These are phyloP conservation scores for Parnassius glacialis DNA, from an alignment of 2,888 invertebrate species.

Conservation along the genomic window DNA sequence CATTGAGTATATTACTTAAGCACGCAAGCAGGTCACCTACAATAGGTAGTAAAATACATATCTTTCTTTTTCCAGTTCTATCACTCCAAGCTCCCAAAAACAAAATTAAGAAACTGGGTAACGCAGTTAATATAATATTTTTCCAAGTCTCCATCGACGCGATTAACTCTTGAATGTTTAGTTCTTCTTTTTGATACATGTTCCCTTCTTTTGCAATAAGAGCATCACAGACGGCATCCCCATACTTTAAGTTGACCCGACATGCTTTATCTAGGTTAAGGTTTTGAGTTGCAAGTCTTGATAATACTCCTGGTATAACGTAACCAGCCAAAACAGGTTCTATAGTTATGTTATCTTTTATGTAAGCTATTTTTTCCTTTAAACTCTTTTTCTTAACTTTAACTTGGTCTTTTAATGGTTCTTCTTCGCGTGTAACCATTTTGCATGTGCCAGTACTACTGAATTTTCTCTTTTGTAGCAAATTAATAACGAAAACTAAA, in stretches of 20 bases:
- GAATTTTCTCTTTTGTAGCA: slow-evolving; percentile 18
- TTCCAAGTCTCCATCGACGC: slow-evolving; percentile 79
- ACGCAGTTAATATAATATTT: slow-evolving; percentile 73
- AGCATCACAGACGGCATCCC: slow-evolving; percentile 86
- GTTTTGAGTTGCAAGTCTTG: slow-evolving; percentile 89
- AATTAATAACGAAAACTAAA: slow-evolving; percentile 22
- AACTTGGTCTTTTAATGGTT: slow-evolving; percentile 48
- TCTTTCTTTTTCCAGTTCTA: slow-evolving; percentile 77
- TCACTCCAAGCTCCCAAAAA: slow-evolving; percentile 84
- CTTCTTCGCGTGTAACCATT: slow-evolving; percentile 56
- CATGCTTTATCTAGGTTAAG: slow-evolving; percentile 92
- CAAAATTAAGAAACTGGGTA: slow-evolving; percentile 78
- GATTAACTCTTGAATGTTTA: slow-evolving; percentile 79
- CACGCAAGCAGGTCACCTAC: slow-evolving; percentile 75
- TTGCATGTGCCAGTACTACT: slow-evolving; percentile 24
- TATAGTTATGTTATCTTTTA: slow-evolving; percentile 82
- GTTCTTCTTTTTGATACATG: slow-evolving; percentile 82
- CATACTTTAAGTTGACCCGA: slow-evolving; percentile 87
- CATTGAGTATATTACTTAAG: slow-evolving; percentile 73
- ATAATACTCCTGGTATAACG: slow-evolving; percentile 82
- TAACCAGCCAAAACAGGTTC: slow-evolving; percentile 84
- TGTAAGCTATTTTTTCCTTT: slow-evolving; percentile 64
- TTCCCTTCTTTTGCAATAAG: slow-evolving; percentile 85
- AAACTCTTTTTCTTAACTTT: slow-evolving; percentile 52
- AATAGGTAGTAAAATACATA: slow-evolving; percentile 79